Percentiles rank a stretch among this genome's conserved stretches.
phyloP scores from a whole-genome alignment of 2,888 invertebrate species.

The Hartigia nigra region DNA sequence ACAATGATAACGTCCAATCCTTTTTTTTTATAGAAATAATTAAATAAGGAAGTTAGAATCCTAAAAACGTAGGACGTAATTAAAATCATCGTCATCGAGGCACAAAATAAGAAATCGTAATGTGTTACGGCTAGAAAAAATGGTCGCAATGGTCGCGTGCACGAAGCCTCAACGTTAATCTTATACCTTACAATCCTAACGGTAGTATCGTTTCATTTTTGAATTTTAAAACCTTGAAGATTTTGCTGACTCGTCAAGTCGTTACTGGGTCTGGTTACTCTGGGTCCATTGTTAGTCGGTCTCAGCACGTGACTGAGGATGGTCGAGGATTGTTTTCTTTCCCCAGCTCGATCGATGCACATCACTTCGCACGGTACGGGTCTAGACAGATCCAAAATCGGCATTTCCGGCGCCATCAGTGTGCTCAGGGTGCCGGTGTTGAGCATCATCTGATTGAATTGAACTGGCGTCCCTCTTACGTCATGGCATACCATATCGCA shows the following conservation, averaged over 20 bases:
- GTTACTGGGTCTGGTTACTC: background rate
- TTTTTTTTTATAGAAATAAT: background rate
- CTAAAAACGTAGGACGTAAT: background rate
- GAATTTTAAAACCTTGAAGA: constrained; percentile 7
- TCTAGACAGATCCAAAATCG: constrained; percentile 35
- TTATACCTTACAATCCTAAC: background rate
- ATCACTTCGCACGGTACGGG: constrained; percentile 35
- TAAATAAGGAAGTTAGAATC: background rate
- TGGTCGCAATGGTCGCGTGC: background rate
- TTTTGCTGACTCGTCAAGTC: background rate
- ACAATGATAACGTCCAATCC: background rate
- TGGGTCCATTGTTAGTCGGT: background rate
- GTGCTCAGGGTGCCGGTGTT: constrained; percentile 30
- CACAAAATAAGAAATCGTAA: background rate
- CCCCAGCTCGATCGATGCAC: constrained; percentile 33
- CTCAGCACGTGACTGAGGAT: constrained; percentile 29
- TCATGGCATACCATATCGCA: constrained; percentile 42
- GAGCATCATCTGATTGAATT: constrained; percentile 33
- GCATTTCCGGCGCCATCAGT: constrained; percentile 37
- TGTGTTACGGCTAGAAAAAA: background rate
- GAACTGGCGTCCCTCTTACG: constrained; percentile 32
- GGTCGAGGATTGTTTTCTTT: constrained; percentile 29
- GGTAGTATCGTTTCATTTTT: background rate
- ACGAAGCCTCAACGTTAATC: background rate
- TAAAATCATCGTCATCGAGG: background rate